Evolutionary conservation across 2,113 vertebrate species (phyloP), one percentile per base, ranked within the genome.

Genomic region (Euleptes europaea): DNA sequence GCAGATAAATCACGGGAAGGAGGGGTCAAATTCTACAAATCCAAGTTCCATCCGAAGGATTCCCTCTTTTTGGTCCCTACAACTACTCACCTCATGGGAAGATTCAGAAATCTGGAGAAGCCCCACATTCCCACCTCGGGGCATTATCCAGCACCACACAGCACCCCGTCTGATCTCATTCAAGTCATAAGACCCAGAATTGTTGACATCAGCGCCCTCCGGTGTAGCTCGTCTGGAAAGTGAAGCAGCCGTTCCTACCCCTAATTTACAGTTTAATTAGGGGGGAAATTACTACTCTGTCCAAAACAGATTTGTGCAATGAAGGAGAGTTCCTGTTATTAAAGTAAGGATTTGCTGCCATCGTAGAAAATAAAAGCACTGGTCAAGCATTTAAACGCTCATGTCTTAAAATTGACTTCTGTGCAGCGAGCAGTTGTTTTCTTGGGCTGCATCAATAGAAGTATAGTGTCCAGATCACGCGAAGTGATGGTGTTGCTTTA

Each of bases 171-270:
- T 65, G 92, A 94, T 67, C 89, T 94, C 70, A 92, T 83, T 85
- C 38, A 88, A 40, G 92, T 95, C 73, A 93, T 89, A 87, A 92
- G 94, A 88, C 94, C 93, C 84, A 91, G 94, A 91, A 94, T 92
- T 82, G 75, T 91, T 5, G 42, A 44, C 70, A 79, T 91, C 51
- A 86, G 9, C 12, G 66, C 85, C 44, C 89, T 94, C 76, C 82
- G 66, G 17, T 1, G 9, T 31, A n/a, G 5, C 74, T 19, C 14
- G 54, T 12, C 63, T 1, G 71, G 51, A 76, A 75, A 54, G 42
- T 23, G 6, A 21, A 35, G n/a, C 3, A 21, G 73, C 28, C 78
- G 40, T 13, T 44, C 42, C 54, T 33, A 33, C 33, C 33, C 14
- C 40, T 71, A 33, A 17, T 10, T 10, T 49, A 63, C 31, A 21